Evolutionary conservation across 2,888 invertebrate genomes (phyloP), one percentile per base, ranked within the genome.

Genomic region (Brachycybe producta): DNA sequence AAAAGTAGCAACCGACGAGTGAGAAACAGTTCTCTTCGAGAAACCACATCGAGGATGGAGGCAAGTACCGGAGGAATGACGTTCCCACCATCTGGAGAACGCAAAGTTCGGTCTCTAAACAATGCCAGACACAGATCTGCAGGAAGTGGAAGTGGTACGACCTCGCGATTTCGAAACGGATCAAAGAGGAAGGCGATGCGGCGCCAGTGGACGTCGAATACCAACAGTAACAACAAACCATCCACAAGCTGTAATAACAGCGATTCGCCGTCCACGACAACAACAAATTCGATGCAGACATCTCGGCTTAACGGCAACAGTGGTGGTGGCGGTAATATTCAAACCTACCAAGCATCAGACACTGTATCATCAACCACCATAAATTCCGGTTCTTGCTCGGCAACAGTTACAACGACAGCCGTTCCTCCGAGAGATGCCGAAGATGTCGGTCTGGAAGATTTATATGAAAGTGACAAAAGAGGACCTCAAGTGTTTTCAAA

Each of bases 401-500:
- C n/a, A n/a, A n/a, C n/a, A n/a, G n/a, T n/a, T n/a, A n/a, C 23
- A 49, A 17, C 30, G 50, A 43, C 43, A 51, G 21, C 42, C 49
- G 24, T 50, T 54, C 41, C 55, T 55, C 13, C 56, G 58, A 50
- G 60, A 61, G 49, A n/a, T 23, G 21, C 39, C 11, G 45, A 34
- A 45, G 15, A 3, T 35, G 45, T 19, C 21, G 19, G 27, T 38
- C n/a, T n/a, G n/a, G 49, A 30, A 42, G 43, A 44, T 19, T 11
- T 21, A 15, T 17, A 38, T 11, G 38, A 21, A 13, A 11, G 15
- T 13, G 48, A 24, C 28, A 52, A 32, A 48, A 53, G 52, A 35
- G 56, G 53, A 2, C 38, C 43, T 19, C 23, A 71, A 57, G 62
- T 71, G 40, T 70, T 73, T 49, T 73, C 71, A 0, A 75, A 80